phyloP scores from a whole-genome alignment of 2,113 vertebrate genomes.

The Onychostoma macrolepis region DNA sequence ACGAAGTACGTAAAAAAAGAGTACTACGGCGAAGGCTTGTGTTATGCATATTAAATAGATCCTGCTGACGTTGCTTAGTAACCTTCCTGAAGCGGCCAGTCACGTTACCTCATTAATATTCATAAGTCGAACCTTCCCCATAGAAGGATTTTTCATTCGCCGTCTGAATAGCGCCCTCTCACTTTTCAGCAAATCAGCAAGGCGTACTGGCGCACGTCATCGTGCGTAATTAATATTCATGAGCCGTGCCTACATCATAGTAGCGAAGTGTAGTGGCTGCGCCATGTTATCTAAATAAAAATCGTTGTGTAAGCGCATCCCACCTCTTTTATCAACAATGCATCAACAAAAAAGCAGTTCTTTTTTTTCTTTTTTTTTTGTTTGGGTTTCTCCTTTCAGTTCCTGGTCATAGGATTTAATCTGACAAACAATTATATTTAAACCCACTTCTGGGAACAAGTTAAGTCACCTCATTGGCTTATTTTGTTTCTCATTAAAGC shows the following conservation, averaged over 20 bases:
- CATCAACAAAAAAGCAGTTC: not conserved
- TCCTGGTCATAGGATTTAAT: not conserved
- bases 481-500: too few relatives aligned
- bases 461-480: too few relatives aligned
- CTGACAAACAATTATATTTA: not conserved
- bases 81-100: slow-evolving; percentile 16
- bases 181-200: not conserved
- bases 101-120: not conserved
- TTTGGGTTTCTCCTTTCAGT: not conserved
- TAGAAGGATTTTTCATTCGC: not conserved
- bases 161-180: not conserved
- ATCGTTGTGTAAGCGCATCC: slow-evolving; percentile 19
- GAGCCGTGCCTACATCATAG: not conserved
- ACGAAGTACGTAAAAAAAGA: not conserved
- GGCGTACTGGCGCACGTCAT: not conserved
- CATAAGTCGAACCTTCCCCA: not conserved
- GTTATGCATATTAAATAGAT: slow-evolving; percentile 7
- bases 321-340: slow-evolving; percentile 8
- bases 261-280: not conserved
- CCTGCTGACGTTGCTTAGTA: slow-evolving; percentile 33
- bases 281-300: slow-evolving; percentile 35
- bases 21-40: not conserved
- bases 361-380: not conserved
- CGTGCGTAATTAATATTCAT: not conserved
- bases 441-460: not conserved